Percentiles rank a stretch among this genome's conserved stretches.
Evolutionary conservation across 2,797 vertebrate genomes (phyloP).

Genomic region (Craterocephalus amniculus): DNA sequence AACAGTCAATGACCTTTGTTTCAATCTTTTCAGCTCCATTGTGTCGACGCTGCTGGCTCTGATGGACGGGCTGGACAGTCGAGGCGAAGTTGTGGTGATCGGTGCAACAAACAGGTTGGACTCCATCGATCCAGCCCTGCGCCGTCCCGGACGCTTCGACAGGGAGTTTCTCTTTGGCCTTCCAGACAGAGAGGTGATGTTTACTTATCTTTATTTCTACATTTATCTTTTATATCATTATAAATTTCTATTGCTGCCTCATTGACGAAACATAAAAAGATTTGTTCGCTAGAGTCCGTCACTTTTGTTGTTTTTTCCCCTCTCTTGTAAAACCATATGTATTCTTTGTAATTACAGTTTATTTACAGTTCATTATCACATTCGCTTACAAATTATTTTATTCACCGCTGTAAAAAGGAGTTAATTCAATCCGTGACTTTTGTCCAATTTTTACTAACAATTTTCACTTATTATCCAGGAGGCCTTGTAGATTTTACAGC

Average conservation of each 20-base stretch:
- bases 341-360: too few species aligned
- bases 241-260: not conserved
- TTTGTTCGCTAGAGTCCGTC: not conserved
- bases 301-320: too few species aligned
- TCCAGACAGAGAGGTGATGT: slow-evolving; percentile 90
- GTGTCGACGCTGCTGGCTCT: slow-evolving; percentile 95
- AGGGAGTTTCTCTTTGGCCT: slow-evolving; percentile 94
- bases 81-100: slow-evolving; percentile 94
- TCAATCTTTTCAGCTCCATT: slow-evolving; percentile 76
- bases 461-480: too few species aligned
- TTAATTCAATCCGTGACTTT: too few species aligned
- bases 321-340: too few species aligned
- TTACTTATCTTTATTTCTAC: not conserved
- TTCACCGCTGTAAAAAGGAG: too few species aligned
- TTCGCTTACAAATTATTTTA: too few species aligned
- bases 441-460: too few species aligned
- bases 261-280: too few species aligned
- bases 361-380: too few species aligned
- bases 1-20: not conserved
- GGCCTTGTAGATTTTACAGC: too few species aligned
- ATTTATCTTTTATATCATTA: not conserved
- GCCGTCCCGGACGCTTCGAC: slow-evolving; percentile 95
- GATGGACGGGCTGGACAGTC: slow-evolving; percentile 94
- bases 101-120: slow-evolving; percentile 96
- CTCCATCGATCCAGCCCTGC: slow-evolving; percentile 94